phyloP scores from a whole-genome alignment of 1,140 invertebrate genomes.

The Sinella curviseta region DNA sequence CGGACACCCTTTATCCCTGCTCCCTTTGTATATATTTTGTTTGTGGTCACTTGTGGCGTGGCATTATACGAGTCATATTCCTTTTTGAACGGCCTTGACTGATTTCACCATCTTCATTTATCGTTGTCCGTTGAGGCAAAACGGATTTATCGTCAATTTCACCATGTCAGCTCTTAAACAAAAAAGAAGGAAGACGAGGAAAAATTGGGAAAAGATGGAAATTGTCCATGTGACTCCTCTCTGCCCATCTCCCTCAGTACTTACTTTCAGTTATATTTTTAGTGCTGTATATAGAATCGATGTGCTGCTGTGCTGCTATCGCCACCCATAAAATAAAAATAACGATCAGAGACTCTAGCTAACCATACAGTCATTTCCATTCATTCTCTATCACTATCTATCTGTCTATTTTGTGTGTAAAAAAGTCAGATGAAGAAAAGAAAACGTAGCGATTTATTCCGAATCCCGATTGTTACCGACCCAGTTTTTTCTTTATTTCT shows the following conservation, averaged over 20 bases:
- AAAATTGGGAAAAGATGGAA: not conserved
- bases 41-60: not conserved
- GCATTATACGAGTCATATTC: not conserved
- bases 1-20: no score
- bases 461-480: slow-evolving; percentile 20
- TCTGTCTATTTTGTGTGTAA: not conserved
- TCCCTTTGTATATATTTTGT: no score
- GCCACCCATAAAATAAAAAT: slow-evolving; percentile 19
- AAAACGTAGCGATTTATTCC: slow-evolving; percentile 1
- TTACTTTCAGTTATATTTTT: no score
- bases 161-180: no score
- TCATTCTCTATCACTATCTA: no score
- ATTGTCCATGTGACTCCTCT: not conserved
- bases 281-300: no score
- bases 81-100: not conserved
- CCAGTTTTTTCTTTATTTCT: slow-evolving; percentile 14
- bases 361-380: not conserved
- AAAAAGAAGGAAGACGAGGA: not conserved
- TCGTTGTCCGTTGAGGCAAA: no score
- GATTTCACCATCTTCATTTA: not conserved
- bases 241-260: not conserved
- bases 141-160: not conserved
- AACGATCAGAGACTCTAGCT: slow-evolving; percentile 2
- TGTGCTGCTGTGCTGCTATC: no score
- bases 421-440: not conserved